Conservation (phyloP, 2,797 vertebrate species). For the Enteromius paludinosus region DNA sequence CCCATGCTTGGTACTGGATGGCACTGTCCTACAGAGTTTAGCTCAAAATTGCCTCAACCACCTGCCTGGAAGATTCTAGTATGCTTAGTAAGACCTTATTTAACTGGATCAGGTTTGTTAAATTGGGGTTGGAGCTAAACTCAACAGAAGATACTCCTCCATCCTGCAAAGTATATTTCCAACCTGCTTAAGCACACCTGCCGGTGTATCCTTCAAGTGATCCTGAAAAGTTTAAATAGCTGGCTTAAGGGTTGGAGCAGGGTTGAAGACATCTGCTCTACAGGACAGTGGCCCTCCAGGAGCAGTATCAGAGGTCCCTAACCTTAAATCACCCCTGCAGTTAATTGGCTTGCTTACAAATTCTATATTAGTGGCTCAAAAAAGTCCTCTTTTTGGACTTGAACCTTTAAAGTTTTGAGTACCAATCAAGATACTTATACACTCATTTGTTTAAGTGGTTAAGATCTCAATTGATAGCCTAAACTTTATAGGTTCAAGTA, state of each 20-base stretch:
- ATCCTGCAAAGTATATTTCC: neutral
- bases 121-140: neutral
- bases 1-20: neutral
- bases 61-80: neutral
- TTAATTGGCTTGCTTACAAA: neutral
- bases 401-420: neutral
- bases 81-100: neutral
- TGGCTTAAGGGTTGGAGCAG: neutral
- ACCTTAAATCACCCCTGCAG: neutral
- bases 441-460: neutral
- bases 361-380: neutral
- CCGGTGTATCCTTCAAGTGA: neutral
- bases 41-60: neutral
- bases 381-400: neutral
- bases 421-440: neutral
- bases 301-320: neutral
- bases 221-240: neutral
- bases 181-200: neutral
- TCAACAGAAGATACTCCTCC: neutral
- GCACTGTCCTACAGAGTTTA: neutral
- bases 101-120: neutral
- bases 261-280: neutral
- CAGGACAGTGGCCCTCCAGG: neutral
- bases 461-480: neutral
- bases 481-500: neutral